These are phyloP conservation scores for Aphis craccivora DNA, from an alignment of 1,140 invertebrate species.

Conservation along the genomic window DNA sequence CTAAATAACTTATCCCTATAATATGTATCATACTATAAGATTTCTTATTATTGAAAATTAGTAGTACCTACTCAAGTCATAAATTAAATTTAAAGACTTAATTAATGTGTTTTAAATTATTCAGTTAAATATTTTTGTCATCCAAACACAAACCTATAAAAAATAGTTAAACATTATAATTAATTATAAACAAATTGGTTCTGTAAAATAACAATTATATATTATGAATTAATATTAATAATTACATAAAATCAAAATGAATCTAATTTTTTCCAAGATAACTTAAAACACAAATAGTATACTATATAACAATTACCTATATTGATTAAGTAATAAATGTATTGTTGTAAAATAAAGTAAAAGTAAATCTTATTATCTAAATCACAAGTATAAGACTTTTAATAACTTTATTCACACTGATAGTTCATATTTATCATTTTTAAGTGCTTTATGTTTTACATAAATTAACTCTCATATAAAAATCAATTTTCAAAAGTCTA, in stretches of 20 bases:
- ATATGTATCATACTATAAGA: background rate
- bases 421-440: background rate
- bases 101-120: background rate
- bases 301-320: background rate
- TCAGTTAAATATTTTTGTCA: background rate
- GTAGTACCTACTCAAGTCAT: background rate
- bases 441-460: background rate
- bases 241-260: background rate
- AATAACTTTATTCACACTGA: background rate
- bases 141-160: background rate
- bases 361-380: background rate
- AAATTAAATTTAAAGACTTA: background rate
- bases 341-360: background rate
- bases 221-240: background rate
- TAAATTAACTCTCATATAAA: background rate
- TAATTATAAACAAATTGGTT: background rate
- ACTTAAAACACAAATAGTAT: background rate
- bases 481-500: background rate
- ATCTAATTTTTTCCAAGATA: too few species aligned
- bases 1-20: background rate
- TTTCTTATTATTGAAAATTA: background rate
- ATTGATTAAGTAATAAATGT: background rate
- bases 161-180: background rate
- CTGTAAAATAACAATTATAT: background rate
- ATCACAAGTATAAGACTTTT: background rate